These are phyloP conservation scores for human (Homo sapiens) DNA, from an alignment of 2,113 vertebrate species.

Conservation along the genomic window GRCh38 chr9:129120501-129121000, in stretches of 20 bases:
- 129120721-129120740: neutral
- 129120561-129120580: constrained; percentile 96
- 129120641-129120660: neutral
- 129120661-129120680: neutral
- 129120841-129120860: neutral
- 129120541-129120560: constrained; percentile 91
- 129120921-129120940: neutral
- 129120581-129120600: constrained; percentile 99
- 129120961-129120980: neutral
- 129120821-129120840: neutral
- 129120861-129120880: neutral
- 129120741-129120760: neutral
- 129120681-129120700: neutral
- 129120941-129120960: neutral
- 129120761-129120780: neutral
- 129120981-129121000: neutral
- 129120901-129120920: neutral
- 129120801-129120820: neutral
- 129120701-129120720: neutral
- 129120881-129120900: neutral
- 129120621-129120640: neutral
- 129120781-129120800: neutral
- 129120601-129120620: constrained; percentile 92
- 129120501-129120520: constrained; percentile 83
- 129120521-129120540: constrained; percentile 85